Base-by-base conservation (phyloP, 2,797 vertebrate species). In the Gadopsis marmoratus region DNA sequence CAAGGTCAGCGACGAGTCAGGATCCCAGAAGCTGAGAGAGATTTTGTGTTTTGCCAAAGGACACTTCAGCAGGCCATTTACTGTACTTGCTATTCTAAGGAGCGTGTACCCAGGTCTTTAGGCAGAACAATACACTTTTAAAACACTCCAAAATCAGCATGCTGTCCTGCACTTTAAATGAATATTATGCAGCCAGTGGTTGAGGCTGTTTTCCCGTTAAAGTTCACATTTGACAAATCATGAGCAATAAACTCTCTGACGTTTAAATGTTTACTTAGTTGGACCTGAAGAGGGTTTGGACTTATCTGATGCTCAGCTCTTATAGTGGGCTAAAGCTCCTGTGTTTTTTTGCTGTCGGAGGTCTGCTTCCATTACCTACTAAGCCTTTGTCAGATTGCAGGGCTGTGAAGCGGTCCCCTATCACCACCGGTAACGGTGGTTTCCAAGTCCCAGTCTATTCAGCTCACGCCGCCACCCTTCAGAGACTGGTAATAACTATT, bases 401-500 rank as follows among this genome's bases (percentile, higher is more conserved):
- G 74, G 81, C 89, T 89, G 86, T 85, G 89, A 91, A 93, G 84
- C 72, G 45, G 74, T 84, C 84, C 85, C 87, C 81, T 87, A 83
- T 92, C 86, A 74, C 84, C 88, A 74, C 53, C 19, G 62, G 86
- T 89, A 85, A 89, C 86, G 61, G 70, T 90, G 77, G 76, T 88
- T 86, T 91, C 88, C 74, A 89, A 84, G 75, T 91, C 87, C 64
- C 87, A 83, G 91, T 93, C 91, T 91, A 94, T 95, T 95, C 94
- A 86, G 88, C 88, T 92, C 92, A 91, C 87, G 84, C 88, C 66
- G 71, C 82, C 86, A 80, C 86, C 90, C 92, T 93, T 95, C 90
- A 87, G 91, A 94, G 93, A 88, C 84, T 89, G 86, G 81, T 95
- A 93, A 95, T 93, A 93, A 94, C 91, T 94, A 93, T 94, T 95